These are phyloP conservation scores for Papilio aristodemus DNA, from an alignment of 1,140 invertebrate species.

Conservation along the genomic window DNA sequence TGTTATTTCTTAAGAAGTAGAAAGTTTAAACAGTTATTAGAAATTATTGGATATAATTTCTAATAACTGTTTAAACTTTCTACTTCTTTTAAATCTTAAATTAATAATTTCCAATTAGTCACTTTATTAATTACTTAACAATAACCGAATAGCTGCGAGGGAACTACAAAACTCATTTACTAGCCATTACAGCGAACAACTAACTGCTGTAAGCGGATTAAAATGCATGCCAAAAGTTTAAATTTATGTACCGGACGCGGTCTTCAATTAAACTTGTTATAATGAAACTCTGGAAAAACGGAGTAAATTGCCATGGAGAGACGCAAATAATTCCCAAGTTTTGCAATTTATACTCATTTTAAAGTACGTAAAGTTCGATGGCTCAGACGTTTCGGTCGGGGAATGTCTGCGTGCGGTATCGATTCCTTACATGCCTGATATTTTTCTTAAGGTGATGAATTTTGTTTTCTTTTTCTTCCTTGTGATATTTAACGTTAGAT, in stretches of 20 bases:
- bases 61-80: too few species aligned
- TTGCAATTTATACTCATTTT: conserved; percentile 70
- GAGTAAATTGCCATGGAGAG: conserved; percentile 63
- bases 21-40: too few species aligned
- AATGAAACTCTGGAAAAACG: conserved; percentile 73
- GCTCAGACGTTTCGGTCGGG: conserved; percentile 46
- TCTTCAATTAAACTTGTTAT: conserved; percentile 77
- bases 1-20: too few species aligned
- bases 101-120: conserved; percentile 41
- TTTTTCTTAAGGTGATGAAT: conserved; percentile 13
- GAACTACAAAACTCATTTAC: conserved; percentile 69
- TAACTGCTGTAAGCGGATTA: conserved; percentile 71
- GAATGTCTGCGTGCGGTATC: conserved; percentile 4
- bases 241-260: conserved; percentile 75
- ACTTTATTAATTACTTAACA: conserved; percentile 39
- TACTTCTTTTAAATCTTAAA: background rate
- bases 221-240: conserved; percentile 76
- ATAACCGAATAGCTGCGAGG: conserved; percentile 38
- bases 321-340: conserved; percentile 70
- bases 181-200: conserved; percentile 60
- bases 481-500: background rate
- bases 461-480: conserved; percentile 3
- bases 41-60: too few species aligned
- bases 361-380: conserved; percentile 60
- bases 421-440: conserved; percentile 17